Evolutionary conservation across 2,888 invertebrate genomes (phyloP), one percentile per base, ranked within the genome.

Genomic region (Malthinus flaveolus): DNA sequence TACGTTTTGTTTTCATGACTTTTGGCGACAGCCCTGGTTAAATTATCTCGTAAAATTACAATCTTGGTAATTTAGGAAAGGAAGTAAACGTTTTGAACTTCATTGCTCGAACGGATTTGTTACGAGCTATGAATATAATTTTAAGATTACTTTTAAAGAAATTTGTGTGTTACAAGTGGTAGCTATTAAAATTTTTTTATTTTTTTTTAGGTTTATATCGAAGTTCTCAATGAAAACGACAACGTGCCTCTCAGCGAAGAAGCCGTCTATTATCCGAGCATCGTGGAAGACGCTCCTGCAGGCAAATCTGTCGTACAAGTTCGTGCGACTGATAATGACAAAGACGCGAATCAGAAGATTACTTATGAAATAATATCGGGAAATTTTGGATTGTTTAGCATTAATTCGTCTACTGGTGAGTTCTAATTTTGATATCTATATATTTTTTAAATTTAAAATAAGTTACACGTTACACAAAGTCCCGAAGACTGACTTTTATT

Each of bases 171-270:
- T n/a, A n/a, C n/a, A n/a, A n/a, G n/a, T 33, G 7, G 9, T 8
- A 33, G 34, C 34, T 8, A 7, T 7, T 33, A 33, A 33, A 33
- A 33, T 33, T 33, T 9, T n/a, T n/a, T n/a, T n/a, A n/a, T 34
- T 47, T 36, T 33, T 44, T 65, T 75, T 8, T 76, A 90, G 88
- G 87, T 94, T 44, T 93, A 88, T 75, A 84, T 93, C 48, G 87
- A 90, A 74, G 90, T 98, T 64, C 81, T 87, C 68, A 95, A 98
- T 81, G 92, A 90, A 73, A 98, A 98, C 81, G 98, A 99, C 83
- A 94, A 97, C 83, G 88, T 89, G 39, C 98, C 98, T 51, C 83
- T 95, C 79, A 93, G 96, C 62, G 86, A 86, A 69, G 86, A 87
- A 70, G 93, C 97, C 9, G 88, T 92, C 59, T 97, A 97, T 81